Percentiles rank a stretch among this genome's conserved stretches.
Conservation (phyloP, 2,888 invertebrate genomes). For the Morpho deidamia region DNA sequence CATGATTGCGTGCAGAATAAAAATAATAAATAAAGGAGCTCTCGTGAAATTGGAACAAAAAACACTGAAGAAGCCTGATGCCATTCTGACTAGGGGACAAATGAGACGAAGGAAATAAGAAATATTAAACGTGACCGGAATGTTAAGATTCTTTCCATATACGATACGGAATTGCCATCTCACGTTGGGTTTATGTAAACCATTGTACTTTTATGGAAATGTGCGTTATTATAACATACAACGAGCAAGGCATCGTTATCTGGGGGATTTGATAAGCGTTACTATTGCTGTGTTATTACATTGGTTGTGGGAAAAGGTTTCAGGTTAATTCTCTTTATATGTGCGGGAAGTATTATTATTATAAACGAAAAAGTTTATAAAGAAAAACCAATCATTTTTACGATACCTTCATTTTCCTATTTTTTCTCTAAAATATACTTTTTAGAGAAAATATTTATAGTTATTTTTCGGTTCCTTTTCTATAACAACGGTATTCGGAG, state of each 20-base stretch:
- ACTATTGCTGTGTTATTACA: conserved; percentile 28
- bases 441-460: no score
- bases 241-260: conserved; percentile 32
- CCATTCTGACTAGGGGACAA: conserved; percentile 64
- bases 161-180: conserved; percentile 46
- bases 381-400: no score
- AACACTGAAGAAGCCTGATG: conserved; percentile 56
- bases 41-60: conserved; percentile 39
- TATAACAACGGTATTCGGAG: no score
- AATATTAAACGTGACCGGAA: conserved; percentile 75
- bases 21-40: conserved; percentile 19
- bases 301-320: conserved; percentile 1
- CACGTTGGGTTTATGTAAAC: conserved; percentile 51
- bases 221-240: conserved; percentile 45
- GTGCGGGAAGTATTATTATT: no score
- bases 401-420: no score
- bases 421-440: no score
- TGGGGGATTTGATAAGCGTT: conserved; percentile 36
- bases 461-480: no score
- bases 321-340: not conserved
- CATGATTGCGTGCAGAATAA: conserved; percentile 8
- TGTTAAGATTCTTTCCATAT: conserved; percentile 59
- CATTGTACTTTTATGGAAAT: conserved; percentile 56
- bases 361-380: no score
- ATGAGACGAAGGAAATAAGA: conserved; percentile 75